Base-by-base conservation (phyloP, 2,888 invertebrate species). In the Lepidonotus clava region DNA sequence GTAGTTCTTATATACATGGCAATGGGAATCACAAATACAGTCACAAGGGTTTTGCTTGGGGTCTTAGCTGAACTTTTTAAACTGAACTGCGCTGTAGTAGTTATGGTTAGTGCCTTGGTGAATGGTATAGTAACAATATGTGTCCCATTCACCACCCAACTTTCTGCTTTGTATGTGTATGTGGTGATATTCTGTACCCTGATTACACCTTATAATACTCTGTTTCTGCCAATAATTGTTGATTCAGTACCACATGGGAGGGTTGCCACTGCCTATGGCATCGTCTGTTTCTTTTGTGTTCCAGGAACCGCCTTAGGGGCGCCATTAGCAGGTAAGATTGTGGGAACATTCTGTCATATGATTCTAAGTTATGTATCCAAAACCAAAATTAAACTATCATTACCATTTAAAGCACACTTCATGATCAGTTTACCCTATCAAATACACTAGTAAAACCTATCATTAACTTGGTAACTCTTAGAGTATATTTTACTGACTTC, bases 311-410 rank as follows among this genome's bases (percentile, higher is more conserved):
- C 71, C 1, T 71, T 71, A 21, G 71, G 71, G 2, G 71, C 71
- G 8, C 71, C 71, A 4, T n/a, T 71, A 21, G 71, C 71, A 71
- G 71, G 71, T 71, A 66, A n/a, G n/a, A n/a, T n/a, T n/a, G n/a
- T n/a, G n/a, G n/a, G n/a, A n/a, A n/a, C n/a, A n/a, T n/a, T n/a
- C n/a, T n/a, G n/a, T n/a, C n/a, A n/a, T n/a, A n/a, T n/a, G n/a
- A n/a, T n/a, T n/a, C n/a, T n/a, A n/a, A n/a, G n/a, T n/a, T n/a
- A n/a, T n/a, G n/a, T n/a, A n/a, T n/a, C n/a, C n/a, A n/a, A n/a
- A n/a, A n/a, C n/a, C n/a, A n/a, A n/a, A n/a, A n/a, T n/a, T n/a
- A n/a, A n/a, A n/a, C n/a, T n/a, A n/a, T n/a, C n/a, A n/a, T n/a
- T n/a, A n/a, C n/a, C n/a, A 28, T 28, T 61, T 18, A 61, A n/a